phyloP scores from a whole-genome alignment of 2,113 vertebrate species.

The Falcunculus frontatus region DNA sequence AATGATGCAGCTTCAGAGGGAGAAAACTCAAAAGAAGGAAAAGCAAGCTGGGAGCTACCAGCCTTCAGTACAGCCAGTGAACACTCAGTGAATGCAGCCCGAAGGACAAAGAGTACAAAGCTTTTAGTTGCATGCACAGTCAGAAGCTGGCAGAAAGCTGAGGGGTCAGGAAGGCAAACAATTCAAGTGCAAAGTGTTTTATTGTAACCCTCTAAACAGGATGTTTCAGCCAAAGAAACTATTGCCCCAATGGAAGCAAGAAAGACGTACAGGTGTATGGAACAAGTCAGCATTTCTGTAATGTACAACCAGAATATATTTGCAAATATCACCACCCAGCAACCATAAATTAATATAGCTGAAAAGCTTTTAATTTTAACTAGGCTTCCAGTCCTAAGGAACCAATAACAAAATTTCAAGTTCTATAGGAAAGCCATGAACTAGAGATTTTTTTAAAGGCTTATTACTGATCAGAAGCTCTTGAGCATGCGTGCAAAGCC shows the following conservation, averaged over 20 bases:
- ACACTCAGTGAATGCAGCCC: neutral
- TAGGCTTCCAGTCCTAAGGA: neutral
- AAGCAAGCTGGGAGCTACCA: neutral
- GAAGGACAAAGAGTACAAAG: constrained; percentile 23
- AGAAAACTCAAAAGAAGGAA: neutral
- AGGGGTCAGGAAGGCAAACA: constrained; percentile 20
- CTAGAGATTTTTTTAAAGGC: neutral
- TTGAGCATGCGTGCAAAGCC: neutral
- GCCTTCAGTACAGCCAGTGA: neutral
- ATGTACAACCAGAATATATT: neutral
- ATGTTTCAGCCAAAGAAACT: constrained; percentile 24
- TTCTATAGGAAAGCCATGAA: neutral
- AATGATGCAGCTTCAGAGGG: neutral
- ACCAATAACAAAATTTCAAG: neutral
- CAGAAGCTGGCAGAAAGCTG: constrained; percentile 44
- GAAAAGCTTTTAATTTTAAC: neutral
- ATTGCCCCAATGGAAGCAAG: neutral
- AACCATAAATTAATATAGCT: neutral
- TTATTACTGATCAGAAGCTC: neutral
- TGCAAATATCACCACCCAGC: neutral
- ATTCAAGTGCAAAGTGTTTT: constrained; percentile 17
- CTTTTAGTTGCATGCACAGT: neutral
- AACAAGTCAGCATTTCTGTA: neutral
- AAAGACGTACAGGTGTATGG: neutral
- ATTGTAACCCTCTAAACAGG: neutral